Evolutionary conservation across 1,140 invertebrate genomes (phyloP), one percentile per base, ranked within the genome.

Genomic region (Elymnias hypermnestra): DNA sequence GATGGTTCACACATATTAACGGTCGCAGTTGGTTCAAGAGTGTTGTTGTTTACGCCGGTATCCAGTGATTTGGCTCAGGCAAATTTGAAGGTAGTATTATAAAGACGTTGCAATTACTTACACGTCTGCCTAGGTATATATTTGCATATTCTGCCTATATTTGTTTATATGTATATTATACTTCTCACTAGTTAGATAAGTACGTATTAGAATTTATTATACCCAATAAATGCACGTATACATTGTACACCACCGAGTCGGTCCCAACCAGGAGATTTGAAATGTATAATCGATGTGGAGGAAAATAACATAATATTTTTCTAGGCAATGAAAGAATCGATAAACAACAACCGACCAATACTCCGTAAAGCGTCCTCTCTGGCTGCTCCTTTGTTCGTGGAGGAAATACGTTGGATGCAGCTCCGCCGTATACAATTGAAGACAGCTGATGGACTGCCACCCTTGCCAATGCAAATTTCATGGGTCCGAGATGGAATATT

Each of bases 401-500:
- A 95, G 61, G 94, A 95, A 78, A 95, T 95, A 46, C 91, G 94
- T 33, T 99, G 97, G 98, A 98, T 98, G 95, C 96, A 96, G 65
- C 83, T 99, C 8, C 88, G 97, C 3, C 94, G 94, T 50, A 95
- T 99, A 13, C 93, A 97, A 56, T 69, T 99, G 4, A 92, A 93
- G 42, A 98, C 98, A 0, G 98, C 97, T 0, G 98, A 99, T 76
- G 97, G 97, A 0, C 78, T 99, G 25, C 95, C 97, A 18, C 97
- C 98, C 0, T 76, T 99, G 8, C 98, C 98, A 0, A 99, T 99
- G 94, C 96, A 98, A 73, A 95, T 99, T 53, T 98, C 96, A 0
- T 99, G 98, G 98, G 97, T 99, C 0, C 89, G 98, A 18, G 97
- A 98, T 68, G 98, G 98, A 2, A 97, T 99, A 53, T 87, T 99